These are phyloP conservation scores for Neomorphus geoffroyi DNA, from an alignment of 2,797 vertebrate genomes.

Conservation along the genomic window DNA sequence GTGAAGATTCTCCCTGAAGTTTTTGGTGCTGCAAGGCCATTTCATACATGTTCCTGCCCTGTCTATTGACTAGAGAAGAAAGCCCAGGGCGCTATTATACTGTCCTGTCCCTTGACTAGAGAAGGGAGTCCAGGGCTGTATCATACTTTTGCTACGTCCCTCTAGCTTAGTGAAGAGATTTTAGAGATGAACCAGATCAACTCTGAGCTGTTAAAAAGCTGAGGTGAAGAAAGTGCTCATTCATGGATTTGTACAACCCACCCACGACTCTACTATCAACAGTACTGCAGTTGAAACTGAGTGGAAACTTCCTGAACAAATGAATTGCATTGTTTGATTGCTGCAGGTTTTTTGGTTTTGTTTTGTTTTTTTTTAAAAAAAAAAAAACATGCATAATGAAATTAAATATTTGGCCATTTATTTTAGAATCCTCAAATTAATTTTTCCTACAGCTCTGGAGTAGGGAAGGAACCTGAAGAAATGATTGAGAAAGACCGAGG, in stretches of 20 bases:
- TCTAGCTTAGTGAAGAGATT: background rate
- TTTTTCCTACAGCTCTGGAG: background rate
- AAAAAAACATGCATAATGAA: background rate
- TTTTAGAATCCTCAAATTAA: background rate
- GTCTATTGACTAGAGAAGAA: background rate
- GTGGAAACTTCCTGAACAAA: background rate
- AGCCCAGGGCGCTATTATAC: background rate
- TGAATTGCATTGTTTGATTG: background rate
- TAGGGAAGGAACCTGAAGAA: background rate
- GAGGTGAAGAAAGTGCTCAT: background rate
- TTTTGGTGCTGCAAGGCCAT: background rate
- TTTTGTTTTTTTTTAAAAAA: background rate
- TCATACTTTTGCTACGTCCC: background rate
- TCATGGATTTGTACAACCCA: background rate
- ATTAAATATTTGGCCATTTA: background rate
- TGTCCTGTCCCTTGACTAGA: background rate
- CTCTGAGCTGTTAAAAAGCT: background rate
- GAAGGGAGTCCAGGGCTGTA: background rate
- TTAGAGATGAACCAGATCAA: background rate
- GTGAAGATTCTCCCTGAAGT: background rate
- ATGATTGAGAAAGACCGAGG: background rate
- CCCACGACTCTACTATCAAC: background rate
- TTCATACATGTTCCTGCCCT: background rate
- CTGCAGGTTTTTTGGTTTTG: too few relatives aligned
- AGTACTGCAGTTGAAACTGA: background rate